phyloP scores from a whole-genome alignment of 2,797 vertebrate species.

The Vespertilio murinus region DNA sequence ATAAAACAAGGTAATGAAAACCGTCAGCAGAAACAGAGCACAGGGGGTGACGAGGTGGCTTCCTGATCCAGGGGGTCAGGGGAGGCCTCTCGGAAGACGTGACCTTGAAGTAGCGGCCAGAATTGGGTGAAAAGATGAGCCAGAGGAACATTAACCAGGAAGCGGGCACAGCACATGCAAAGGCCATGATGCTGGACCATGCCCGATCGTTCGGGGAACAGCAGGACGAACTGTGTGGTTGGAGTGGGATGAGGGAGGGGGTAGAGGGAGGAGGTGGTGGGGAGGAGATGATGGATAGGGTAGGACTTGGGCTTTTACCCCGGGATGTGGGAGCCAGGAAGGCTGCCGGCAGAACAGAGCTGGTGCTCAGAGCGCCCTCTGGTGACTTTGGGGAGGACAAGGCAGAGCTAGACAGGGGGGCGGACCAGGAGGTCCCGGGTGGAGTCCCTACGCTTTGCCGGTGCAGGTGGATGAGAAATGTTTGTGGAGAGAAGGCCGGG shows the following conservation, averaged over 20 bases:
- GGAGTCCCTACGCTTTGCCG: background rate
- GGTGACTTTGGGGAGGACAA: background rate
- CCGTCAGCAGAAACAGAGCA: background rate
- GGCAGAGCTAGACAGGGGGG: background rate
- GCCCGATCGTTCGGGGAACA: too few relatives aligned
- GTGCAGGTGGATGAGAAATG: background rate
- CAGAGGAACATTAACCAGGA: background rate
- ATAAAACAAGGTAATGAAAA: background rate
- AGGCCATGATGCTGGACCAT: background rate
- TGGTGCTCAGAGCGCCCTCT: background rate
- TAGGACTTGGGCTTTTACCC: background rate
- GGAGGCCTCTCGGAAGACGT: background rate
- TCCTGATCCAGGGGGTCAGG: background rate
- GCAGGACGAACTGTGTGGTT: background rate
- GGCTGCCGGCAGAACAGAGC: background rate
- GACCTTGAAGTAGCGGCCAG: background rate
- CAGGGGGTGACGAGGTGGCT: background rate
- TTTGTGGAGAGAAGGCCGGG: background rate
- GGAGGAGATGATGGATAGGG: background rate
- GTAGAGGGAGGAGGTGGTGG: background rate
- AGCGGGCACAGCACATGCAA: background rate
- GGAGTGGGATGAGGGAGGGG: background rate
- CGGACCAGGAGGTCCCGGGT: background rate
- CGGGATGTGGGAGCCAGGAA: background rate
- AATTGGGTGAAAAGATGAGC: background rate